These are phyloP conservation scores for Holacanthus passer DNA, from an alignment of 2,113 vertebrate species.

Conservation along the genomic window DNA sequence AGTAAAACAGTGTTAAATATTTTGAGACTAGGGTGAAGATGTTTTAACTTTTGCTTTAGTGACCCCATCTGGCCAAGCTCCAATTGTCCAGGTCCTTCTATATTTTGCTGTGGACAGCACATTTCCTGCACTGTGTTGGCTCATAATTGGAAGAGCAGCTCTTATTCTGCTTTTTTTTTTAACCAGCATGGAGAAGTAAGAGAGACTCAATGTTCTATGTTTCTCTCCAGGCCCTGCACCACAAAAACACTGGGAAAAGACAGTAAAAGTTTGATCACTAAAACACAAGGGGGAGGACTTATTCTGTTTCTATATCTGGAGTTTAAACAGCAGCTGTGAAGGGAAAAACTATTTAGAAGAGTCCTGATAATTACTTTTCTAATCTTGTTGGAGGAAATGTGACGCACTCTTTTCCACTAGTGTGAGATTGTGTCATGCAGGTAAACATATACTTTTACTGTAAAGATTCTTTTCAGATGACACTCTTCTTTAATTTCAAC, in stretches of 20 bases:
- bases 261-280: neutral
- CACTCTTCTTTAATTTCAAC: neutral
- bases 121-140: conserved; percentile 3
- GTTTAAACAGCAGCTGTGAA: conserved; percentile 35
- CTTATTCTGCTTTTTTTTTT: neutral
- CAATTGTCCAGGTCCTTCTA: neutral
- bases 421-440: conserved; percentile 24
- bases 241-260: neutral
- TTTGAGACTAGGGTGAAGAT: neutral
- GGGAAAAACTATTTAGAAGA: conserved; percentile 35
- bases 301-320: conserved; percentile 8
- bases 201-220: neutral
- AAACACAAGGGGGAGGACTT: conserved; percentile 22
- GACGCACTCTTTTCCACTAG: conserved; percentile 26
- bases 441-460: neutral
- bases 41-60: conserved; percentile 10
- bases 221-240: neutral
- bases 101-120: neutral
- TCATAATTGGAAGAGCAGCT: conserved; percentile 3
- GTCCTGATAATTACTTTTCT: conserved; percentile 34
- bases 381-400: neutral
- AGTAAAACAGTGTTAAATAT: neutral
- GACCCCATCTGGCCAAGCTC: conserved; percentile 23
- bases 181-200: neutral
- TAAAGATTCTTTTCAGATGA: neutral